Evolutionary conservation across 2,888 invertebrate genomes (phyloP), one percentile per base, ranked within the genome.

Genomic region (Catotricha subobsoleta): DNA sequence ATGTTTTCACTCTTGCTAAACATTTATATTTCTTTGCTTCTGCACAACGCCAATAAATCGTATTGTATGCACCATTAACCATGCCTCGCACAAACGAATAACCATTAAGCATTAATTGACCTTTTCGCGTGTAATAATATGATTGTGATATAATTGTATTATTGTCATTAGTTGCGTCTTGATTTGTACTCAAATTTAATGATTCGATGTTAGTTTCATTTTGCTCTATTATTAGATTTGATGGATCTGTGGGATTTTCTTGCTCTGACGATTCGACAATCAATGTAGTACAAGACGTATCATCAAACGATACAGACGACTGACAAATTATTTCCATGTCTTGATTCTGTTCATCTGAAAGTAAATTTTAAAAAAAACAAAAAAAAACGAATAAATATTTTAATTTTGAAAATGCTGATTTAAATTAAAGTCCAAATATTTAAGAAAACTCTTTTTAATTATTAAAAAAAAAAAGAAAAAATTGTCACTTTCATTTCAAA

Each of bases 1-100:
- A 52, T 2, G 61, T 63, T 25, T 54, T 56, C 40, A 62, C 48
- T 0, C 49, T 46, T 0, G 56, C 54, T 2, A 51, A 45, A 43
- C 62, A 63, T 31, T 51, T 52, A 2, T 45, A 44, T 45, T 55
- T 58, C 16, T 49, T 50, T 29, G 58, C 54, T 10, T 47, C 49
- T 1, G 50, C 48, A 44, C 62, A 63, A 3, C 58, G 56, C 60
- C 62, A 62, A 30, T 54, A 47, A 3, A 56, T 54, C 18, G 51
- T 42, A 33, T 52, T 55, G 3, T 53, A 50, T 0, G 43, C 39
- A 9, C 53, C 52, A 30, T 54, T 54, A 25, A 49, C 47, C 3
- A 51, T 47, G 25, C 54, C 51, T 8, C 54, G 50, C 16, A 53
- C 51, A 41, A 50, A 62, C 1, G 52, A 50, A 43, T 53, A 49